Evolutionary conservation across 2,888 invertebrate genomes (phyloP).

Genomic region (Eilema sororculum): DNA sequence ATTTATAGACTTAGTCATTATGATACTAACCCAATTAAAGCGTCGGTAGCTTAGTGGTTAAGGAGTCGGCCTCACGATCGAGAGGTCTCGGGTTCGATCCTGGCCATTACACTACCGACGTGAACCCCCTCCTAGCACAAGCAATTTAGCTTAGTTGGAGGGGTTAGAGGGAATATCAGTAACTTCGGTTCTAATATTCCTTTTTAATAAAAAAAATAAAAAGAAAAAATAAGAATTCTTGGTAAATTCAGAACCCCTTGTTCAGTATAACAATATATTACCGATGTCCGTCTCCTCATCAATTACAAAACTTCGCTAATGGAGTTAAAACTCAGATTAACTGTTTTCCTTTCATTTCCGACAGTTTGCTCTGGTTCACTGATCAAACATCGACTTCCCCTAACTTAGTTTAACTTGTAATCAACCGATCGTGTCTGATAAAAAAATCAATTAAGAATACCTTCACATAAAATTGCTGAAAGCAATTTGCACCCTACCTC

Average conservation of each 20-base stretch:
- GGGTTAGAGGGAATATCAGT: too few species aligned
- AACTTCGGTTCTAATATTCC: too few species aligned
- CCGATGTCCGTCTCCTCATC: conserved; percentile 3
- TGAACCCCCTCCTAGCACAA: too few species aligned
- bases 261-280: background rate
- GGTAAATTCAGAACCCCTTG: background rate
- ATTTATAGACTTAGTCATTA: too few species aligned
- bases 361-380: conserved; percentile 18
- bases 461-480: background rate
- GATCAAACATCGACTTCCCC: conserved; percentile 23
- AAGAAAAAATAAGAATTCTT: too few species aligned
- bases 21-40: too few species aligned
- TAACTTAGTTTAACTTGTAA: conserved; percentile 21
- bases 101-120: too few species aligned
- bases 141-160: too few species aligned
- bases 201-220: too few species aligned
- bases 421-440: conserved; percentile 13
- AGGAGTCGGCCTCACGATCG: too few species aligned
- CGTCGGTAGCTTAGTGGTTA: too few species aligned
- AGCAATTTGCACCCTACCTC: background rate
- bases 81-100: too few species aligned
- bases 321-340: conserved; percentile 22
- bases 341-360: conserved; percentile 29
- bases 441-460: conserved; percentile 19
- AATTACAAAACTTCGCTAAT: conserved; percentile 18